Evolutionary conservation across 2,888 invertebrate species (phyloP).

Genomic region (Sicus ferrugineus): DNA sequence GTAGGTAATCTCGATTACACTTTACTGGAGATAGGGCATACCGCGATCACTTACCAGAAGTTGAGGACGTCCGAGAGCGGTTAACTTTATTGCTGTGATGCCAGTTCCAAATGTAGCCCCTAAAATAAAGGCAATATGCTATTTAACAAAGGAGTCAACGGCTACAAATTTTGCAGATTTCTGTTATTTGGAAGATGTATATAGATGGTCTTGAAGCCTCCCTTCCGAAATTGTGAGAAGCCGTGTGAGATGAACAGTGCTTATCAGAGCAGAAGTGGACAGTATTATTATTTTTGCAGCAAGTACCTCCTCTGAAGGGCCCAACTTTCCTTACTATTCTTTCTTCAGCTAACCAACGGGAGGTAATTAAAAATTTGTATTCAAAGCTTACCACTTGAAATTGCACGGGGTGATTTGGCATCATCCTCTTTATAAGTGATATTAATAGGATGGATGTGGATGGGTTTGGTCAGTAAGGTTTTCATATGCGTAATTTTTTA

Average conservation of each 20-base stretch:
- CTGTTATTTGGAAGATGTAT: too few relatives aligned
- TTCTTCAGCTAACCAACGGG: too few relatives aligned
- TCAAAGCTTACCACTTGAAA: conserved; percentile 54
- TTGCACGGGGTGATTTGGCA: conserved; percentile 52
- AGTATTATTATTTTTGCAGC: too few relatives aligned
- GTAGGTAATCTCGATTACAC: neutral
- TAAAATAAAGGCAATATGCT: conserved; percentile 65
- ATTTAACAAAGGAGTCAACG: too few relatives aligned
- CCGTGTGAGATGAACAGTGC: too few relatives aligned
- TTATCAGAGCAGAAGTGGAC: too few relatives aligned
- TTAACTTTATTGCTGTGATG: conserved; percentile 96
- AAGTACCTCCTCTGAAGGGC: too few relatives aligned
- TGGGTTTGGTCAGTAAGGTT: conserved; percentile 19
- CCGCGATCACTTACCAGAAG: conserved; percentile 73
- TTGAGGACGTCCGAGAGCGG: conserved; percentile 96
- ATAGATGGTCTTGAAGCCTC: too few relatives aligned
- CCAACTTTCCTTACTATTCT: too few relatives aligned
- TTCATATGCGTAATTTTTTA: neutral
- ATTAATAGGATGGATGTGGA: conserved; percentile 21
- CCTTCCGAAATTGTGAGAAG: too few relatives aligned
- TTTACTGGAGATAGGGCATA: neutral
- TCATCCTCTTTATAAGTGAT: conserved; percentile 51
- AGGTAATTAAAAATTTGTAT: conserved; percentile 24
- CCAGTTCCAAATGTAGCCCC: conserved; percentile 94
- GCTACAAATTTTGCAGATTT: too few relatives aligned